Evolutionary conservation across 2,113 vertebrate species (phyloP), one percentile per base, ranked within the genome.

Genomic region (Montifringilla adamsi): DNA sequence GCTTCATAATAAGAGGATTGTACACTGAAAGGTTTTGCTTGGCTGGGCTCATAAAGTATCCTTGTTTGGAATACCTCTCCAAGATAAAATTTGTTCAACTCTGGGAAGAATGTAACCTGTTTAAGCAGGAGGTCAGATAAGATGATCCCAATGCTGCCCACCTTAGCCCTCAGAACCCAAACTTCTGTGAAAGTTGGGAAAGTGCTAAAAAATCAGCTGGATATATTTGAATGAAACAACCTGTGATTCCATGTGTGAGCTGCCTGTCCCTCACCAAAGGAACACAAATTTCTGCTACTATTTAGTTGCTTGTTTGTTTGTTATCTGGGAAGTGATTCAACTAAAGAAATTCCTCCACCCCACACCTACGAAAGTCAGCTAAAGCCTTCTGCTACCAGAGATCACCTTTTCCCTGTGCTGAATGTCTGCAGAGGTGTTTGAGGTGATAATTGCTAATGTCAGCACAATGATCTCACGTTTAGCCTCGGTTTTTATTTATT

Each of bases 161-260:
- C 22, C 21, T 19, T 3, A 64, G 30, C 28, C 39, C 39, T 47
- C 67, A 41, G 53, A 79, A 52, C 4, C 6, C 17, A 82, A 52
- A 85, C 5, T 31, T 30, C 28, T 74, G 2, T 60, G 44, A 3
- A 68, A 84, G 8, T 1, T 52, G 39, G 49, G 28, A 23, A 91
- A 72, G 13, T 11, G 15, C 24, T 68, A 31, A 63, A 50, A 90
- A 75, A 11, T 8, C 26, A 68, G 19, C 28, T 78, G 78, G 52
- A 12, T 67, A 4, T 26, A 33, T 50, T 49, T 21, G 15, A 46
- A 56, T 6, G 5, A 39, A 89, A 56, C 8, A 6, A 23, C 4
- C 6, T 5, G 3, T 22, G n/a, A 33, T 47, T 70, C 67, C 21
- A 21, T 1, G 1, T 14, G 11, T 14, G 5, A 56, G 19, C 10